Conservation (phyloP, 1,140 invertebrate species). For the Drosophila nasuta region DNA sequence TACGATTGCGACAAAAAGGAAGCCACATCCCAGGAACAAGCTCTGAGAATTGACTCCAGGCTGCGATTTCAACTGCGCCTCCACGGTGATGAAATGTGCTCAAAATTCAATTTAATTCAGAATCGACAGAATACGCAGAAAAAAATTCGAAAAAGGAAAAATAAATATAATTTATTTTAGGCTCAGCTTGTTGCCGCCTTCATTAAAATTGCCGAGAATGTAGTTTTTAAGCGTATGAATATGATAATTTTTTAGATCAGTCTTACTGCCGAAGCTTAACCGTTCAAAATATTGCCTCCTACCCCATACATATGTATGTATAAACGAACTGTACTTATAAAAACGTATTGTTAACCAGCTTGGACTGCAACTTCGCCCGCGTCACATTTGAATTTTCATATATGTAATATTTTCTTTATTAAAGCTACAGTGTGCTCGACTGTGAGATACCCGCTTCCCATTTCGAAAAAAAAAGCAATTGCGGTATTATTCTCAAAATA, state of each 20-base stretch:
- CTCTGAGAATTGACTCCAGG: neutral
- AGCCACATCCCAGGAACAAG: conserved; percentile 27
- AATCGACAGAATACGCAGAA: conserved; percentile 33
- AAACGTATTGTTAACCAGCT: no score
- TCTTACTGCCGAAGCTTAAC: no score
- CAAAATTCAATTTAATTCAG: conserved; percentile 49
- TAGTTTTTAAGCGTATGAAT: conserved; percentile 66
- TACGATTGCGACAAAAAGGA: conserved; percentile 73
- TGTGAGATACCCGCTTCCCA: no score
- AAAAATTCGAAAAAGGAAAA: conserved; percentile 30
- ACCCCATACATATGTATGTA: no score
- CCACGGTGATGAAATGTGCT: conserved; percentile 72
- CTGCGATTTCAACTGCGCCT: neutral
- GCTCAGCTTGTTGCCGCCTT: conserved; percentile 49
- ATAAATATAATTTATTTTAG: conserved; percentile 66
- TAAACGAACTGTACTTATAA: no score
- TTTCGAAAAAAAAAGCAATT: no score
- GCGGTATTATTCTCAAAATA: no score
- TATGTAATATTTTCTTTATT: no score
- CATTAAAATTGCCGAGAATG: conserved; percentile 75
- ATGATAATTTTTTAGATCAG: conserved; percentile 67
- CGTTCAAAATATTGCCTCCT: no score
- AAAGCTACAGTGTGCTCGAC: no score
- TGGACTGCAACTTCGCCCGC: no score
- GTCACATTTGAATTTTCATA: no score